A percentile compares a stretch with the other conserved stretches of the same genome.
Conservation (phyloP, 2,113 vertebrate species). For the Amblyopsis rosae region DNA sequence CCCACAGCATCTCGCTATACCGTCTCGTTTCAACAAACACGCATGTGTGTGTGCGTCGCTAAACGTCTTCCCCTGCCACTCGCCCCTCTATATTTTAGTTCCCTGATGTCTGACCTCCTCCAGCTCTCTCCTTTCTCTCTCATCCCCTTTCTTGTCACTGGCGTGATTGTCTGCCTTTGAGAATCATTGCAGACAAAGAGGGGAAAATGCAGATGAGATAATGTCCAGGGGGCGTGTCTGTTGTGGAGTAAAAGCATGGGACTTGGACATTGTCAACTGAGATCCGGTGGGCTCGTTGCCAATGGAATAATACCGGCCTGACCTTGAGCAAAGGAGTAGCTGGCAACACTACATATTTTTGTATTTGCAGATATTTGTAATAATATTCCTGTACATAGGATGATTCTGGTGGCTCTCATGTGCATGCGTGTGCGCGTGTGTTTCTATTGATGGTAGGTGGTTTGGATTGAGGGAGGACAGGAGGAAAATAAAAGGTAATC, state of each 20-base stretch:
- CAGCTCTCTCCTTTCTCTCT: slow-evolving; percentile 13
- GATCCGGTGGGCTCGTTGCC: slow-evolving; percentile 41
- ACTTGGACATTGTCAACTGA: slow-evolving; percentile 24
- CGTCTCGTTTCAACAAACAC: slow-evolving; percentile 31
- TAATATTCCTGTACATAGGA: background rate
- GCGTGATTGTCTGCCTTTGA: slow-evolving; percentile 27
- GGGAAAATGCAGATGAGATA: slow-evolving; percentile 31
- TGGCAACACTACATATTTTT: slow-evolving; percentile 17
- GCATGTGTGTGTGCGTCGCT: background rate
- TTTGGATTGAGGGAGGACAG: slow-evolving; percentile 41
- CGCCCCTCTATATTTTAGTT: slow-evolving; percentile 8
- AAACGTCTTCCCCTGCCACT: slow-evolving; percentile 20
- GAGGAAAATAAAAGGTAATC: slow-evolving; percentile 65
- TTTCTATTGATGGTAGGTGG: slow-evolving; percentile 37
- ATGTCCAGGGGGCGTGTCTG: slow-evolving; percentile 33
- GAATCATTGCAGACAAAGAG: slow-evolving; percentile 35
- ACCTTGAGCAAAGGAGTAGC: slow-evolving; percentile 40
- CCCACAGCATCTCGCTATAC: slow-evolving; percentile 22
- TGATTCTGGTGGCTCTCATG: background rate
- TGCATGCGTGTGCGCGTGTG: background rate
- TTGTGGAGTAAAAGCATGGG: slow-evolving; percentile 12
- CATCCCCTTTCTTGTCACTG: slow-evolving; percentile 9
- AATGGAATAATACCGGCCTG: slow-evolving; percentile 45
- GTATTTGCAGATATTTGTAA: background rate
- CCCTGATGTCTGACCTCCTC: slow-evolving; percentile 5